Evolutionary conservation across 2,113 vertebrate species (phyloP).

Genomic region (Cervus canadensis): DNA sequence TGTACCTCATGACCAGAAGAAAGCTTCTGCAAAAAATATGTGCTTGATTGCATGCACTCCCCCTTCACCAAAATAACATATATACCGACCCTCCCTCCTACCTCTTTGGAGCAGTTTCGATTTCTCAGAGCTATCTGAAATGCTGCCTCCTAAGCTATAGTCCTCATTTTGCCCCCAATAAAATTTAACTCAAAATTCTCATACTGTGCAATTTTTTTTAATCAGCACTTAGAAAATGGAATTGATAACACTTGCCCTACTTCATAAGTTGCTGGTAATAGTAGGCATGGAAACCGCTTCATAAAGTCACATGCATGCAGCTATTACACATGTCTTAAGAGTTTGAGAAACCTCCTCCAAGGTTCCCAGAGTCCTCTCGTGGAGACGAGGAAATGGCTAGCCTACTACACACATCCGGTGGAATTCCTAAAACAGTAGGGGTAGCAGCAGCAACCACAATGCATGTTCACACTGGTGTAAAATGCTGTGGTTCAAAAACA

Average conservation of each 20-base stretch:
- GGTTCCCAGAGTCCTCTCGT: no score
- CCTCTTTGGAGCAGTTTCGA: neutral
- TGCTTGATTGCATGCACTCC: neutral
- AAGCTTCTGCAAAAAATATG: neutral
- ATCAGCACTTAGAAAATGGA: neutral
- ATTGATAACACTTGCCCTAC: neutral
- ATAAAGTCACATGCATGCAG: neutral
- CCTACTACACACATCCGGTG: accelerated
- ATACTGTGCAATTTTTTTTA: neutral
- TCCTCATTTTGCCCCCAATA: neutral
- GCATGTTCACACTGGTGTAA: neutral
- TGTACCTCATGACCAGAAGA: neutral
- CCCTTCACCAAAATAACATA: neutral
- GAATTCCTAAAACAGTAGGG: neutral
- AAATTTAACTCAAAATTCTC: neutral
- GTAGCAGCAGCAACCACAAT: neutral
- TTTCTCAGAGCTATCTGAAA: neutral
- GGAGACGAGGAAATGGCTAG: neutral
- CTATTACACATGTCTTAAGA: neutral
- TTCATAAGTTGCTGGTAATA: neutral
- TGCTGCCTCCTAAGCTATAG: neutral
- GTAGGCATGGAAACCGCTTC: neutral
- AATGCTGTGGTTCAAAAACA: neutral
- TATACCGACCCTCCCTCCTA: neutral
- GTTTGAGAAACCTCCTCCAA: neutral